phyloP scores from a whole-genome alignment of 1,140 invertebrate species.

The Drosophila tani region DNA sequence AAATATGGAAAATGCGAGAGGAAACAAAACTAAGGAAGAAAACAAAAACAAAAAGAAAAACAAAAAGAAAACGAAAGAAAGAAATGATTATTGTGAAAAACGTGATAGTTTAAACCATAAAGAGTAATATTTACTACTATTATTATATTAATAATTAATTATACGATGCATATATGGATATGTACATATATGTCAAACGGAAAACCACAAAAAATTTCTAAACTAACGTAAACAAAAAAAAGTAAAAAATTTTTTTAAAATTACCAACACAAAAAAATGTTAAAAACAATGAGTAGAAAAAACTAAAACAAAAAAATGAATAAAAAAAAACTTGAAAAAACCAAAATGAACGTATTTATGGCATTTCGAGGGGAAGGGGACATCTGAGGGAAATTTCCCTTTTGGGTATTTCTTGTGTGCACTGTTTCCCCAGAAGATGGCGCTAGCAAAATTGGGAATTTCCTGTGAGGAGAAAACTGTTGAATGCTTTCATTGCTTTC shows the following conservation, averaged over 20 bases:
- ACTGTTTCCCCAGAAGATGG: not conserved
- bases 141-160: slow-evolving; percentile 84
- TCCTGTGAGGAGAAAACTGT: not conserved
- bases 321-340: slow-evolving; percentile 80
- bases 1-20: slow-evolving; percentile 69
- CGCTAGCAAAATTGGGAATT: not conserved
- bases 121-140: slow-evolving; percentile 83
- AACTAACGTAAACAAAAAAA: slow-evolving; percentile 81
- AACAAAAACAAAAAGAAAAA: slow-evolving; percentile 29
- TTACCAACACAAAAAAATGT: slow-evolving; percentile 77
- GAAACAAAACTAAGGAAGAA: slow-evolving; percentile 44
- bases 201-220: slow-evolving; percentile 65
- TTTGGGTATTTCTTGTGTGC: not conserved
- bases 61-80: slow-evolving; percentile 27
- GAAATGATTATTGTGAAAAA: slow-evolving; percentile 80
- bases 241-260: slow-evolving; percentile 76
- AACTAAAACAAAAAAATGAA: slow-evolving; percentile 83
- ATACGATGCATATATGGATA: slow-evolving; percentile 63
- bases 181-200: slow-evolving; percentile 47
- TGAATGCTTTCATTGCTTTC: no score
- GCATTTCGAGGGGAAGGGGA: not conserved
- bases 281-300: slow-evolving; percentile 83
- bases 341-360: slow-evolving; percentile 24
- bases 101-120: slow-evolving; percentile 83
- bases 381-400: not conserved